A percentile compares a stretch with the other conserved stretches of the same genome.
phyloP scores from a whole-genome alignment of 2,888 invertebrate genomes.

The Melinaea marsaeus region DNA sequence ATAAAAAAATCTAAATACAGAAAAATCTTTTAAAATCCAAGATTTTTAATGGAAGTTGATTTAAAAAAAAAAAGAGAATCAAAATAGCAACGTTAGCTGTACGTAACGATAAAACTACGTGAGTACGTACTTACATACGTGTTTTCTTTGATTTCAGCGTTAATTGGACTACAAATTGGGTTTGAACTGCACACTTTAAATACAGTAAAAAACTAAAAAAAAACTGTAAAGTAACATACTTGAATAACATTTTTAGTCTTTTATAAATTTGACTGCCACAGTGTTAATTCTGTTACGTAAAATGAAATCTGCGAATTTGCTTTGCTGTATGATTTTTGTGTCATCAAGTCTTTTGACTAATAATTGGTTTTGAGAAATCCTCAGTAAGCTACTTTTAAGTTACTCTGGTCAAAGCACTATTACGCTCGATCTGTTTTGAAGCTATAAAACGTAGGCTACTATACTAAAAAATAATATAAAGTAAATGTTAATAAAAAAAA shows the following conservation, averaged over 20 bases:
- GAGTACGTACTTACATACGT: too few relatives aligned
- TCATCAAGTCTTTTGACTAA: neutral
- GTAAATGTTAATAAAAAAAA: neutral
- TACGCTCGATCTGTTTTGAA: conserved; percentile 10
- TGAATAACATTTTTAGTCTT: neutral
- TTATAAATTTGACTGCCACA: conserved; percentile 5
- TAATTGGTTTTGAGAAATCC: conserved; percentile 5
- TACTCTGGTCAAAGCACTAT: conserved; percentile 11
- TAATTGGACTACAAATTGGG: too few relatives aligned
- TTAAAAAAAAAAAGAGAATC: neutral
- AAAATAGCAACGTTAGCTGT: neutral
- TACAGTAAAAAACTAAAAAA: conserved; percentile 6
- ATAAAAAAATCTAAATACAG: neutral
- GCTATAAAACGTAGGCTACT: conserved; percentile 35
- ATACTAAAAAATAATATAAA: conserved; percentile 37
- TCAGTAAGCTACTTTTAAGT: conserved; percentile 12
- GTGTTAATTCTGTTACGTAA: too few relatives aligned
- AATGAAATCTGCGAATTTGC: neutral
- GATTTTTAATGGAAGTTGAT: neutral
- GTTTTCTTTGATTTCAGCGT: conserved; percentile 19
- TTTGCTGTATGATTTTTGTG: neutral
- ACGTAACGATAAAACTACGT: conserved; percentile 8
- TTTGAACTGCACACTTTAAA: conserved; percentile 14
- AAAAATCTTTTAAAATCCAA: neutral
- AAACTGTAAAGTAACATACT: neutral